Percentiles rank a stretch among this genome's conserved stretches.
phyloP scores from a whole-genome alignment of 2,113 vertebrate species.

The Phylloscopus trochiloides region DNA sequence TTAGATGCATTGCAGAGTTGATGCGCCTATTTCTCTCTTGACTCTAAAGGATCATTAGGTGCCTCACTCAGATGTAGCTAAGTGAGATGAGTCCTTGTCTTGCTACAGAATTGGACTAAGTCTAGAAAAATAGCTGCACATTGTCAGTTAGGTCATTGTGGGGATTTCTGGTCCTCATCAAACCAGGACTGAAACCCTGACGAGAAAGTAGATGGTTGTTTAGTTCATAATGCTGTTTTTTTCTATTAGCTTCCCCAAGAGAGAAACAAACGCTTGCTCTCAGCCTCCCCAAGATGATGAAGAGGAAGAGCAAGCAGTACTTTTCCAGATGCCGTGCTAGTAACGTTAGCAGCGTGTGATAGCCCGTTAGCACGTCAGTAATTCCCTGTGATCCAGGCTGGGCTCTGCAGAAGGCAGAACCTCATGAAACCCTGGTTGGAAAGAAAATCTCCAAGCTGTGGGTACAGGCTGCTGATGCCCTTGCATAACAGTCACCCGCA shows the following conservation, averaged over 20 bases:
- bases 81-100: slow-evolving; percentile 37
- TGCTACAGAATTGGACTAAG: not conserved
- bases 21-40: slow-evolving; percentile 48
- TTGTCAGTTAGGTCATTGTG: not conserved
- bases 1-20: slow-evolving; percentile 57
- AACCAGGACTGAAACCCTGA: not conserved
- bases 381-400: slow-evolving; percentile 21
- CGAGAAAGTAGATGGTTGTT: not conserved
- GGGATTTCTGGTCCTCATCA: slow-evolving; percentile 1
- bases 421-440: slow-evolving; percentile 18
- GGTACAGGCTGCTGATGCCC: slow-evolving; percentile 28
- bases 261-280: not conserved
- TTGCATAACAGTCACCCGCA: slow-evolving; percentile 41
- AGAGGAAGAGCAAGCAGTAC: not conserved
- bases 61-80: slow-evolving; percentile 30
- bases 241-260: not conserved
- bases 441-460: slow-evolving; percentile 17
- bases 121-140: not conserved
- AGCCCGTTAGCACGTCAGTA: not conserved
- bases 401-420: slow-evolving; percentile 25
- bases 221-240: not conserved
- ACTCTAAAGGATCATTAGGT: slow-evolving; percentile 60
- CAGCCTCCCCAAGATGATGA: not conserved
- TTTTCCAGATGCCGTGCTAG: not conserved
- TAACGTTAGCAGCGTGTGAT: not conserved